A percentile compares a stretch with the other conserved stretches of the same genome.
Conservation (phyloP, 2,113 vertebrate species). For the Leptobrachium ailaonicum region DNA sequence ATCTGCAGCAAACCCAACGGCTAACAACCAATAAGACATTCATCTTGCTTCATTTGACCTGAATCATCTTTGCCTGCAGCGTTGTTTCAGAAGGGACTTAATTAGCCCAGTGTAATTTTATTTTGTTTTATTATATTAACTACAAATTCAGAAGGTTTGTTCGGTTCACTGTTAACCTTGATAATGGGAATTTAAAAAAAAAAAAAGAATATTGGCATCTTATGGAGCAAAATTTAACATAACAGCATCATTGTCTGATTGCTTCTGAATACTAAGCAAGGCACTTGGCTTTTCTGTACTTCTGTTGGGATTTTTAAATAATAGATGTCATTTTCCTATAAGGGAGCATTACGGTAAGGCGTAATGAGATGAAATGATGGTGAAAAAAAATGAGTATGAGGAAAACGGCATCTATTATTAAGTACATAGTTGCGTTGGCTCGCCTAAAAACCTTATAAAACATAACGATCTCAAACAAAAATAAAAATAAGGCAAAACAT, state of each 20-base stretch:
- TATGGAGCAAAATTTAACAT: constrained; percentile 4
- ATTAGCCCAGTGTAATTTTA: constrained; percentile 32
- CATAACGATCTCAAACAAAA: neutral
- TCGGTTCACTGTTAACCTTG: constrained; percentile 33
- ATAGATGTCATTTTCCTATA: constrained; percentile 56
- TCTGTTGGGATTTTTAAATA: constrained; percentile 59
- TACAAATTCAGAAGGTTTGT: constrained; percentile 23
- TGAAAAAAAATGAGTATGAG: constrained; percentile 49
- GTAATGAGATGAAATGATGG: constrained; percentile 51
- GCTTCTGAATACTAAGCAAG: constrained; percentile 20
- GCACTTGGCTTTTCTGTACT: constrained; percentile 45
- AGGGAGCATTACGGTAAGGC: constrained; percentile 51
- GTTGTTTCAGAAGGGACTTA: constrained; percentile 29
- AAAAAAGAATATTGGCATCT: constrained; percentile 15
- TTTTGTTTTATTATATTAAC: constrained; percentile 13
- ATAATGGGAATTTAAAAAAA: neutral
- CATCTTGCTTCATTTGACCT: constrained; percentile 46
- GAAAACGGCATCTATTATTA: constrained; percentile 50
- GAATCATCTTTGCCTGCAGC: constrained; percentile 38
- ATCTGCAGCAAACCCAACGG: constrained; percentile 14
- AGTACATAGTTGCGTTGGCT: constrained; percentile 49
- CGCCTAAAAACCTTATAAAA: constrained; percentile 24
- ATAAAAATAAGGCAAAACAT: constrained; percentile 1
- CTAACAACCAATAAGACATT: constrained; percentile 20
- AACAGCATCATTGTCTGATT: constrained; percentile 2